Conservation (phyloP, 2,797 vertebrate species). For the Premnoplex brunnescens region DNA sequence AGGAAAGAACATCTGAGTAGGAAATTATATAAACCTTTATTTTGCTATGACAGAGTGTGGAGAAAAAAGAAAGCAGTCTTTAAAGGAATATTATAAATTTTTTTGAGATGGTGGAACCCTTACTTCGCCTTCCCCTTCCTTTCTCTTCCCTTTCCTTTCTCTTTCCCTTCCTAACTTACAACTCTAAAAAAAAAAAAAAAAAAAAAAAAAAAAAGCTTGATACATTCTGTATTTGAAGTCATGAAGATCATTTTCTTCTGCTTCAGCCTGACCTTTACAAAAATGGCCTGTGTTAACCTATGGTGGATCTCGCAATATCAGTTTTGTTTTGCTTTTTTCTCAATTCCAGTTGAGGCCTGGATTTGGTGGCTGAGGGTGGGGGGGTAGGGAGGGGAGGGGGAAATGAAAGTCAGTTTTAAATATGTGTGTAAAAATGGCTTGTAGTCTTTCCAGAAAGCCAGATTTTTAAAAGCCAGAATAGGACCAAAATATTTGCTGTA, state of each 20-base stretch:
- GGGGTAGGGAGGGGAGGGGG: no score
- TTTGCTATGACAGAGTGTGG: neutral
- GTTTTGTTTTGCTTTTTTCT: no score
- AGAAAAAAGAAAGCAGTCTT: neutral
- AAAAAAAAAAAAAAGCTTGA: neutral
- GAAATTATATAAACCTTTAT: neutral
- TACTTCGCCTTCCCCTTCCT: neutral
- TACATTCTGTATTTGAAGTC: neutral
- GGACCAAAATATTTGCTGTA: slow-evolving; percentile 63
- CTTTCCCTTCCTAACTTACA: neutral
- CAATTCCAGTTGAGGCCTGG: no score
- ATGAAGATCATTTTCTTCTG: neutral
- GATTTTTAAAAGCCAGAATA: slow-evolving; percentile 44
- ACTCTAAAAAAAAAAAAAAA: neutral
- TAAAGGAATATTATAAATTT: neutral
- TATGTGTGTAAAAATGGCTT: neutral
- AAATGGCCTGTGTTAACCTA: neutral
- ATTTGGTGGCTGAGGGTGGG: no score
- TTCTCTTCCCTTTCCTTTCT: neutral
- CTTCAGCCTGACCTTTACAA: neutral
- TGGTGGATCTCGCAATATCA: neutral
- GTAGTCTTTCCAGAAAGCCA: slow-evolving; percentile 9
- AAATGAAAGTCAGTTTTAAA: neutral
- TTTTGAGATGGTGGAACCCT: neutral
- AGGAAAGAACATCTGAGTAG: neutral